Evolutionary conservation across 2,797 vertebrate species (phyloP).

Genomic region (Synaphobranchus kaupii): DNA sequence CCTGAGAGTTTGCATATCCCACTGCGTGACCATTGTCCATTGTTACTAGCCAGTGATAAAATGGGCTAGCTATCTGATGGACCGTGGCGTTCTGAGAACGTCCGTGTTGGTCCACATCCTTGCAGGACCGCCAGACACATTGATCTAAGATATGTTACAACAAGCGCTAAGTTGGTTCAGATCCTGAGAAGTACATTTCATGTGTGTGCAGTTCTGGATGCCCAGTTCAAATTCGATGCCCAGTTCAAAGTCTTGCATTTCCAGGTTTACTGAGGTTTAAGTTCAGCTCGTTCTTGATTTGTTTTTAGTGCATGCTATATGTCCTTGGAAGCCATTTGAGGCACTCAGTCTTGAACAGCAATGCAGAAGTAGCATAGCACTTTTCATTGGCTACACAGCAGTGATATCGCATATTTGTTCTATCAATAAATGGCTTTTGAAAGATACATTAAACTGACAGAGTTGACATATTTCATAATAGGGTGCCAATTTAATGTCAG

Average conservation of each 20-base stretch:
- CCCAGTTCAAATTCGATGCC: neutral
- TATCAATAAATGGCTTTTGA: neutral
- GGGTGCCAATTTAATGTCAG: neutral
- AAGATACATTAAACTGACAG: neutral
- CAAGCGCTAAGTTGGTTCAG: neutral
- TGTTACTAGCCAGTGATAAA: constrained; percentile 58
- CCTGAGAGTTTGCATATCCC: constrained; percentile 67
- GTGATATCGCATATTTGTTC: neutral
- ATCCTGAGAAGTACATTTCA: neutral
- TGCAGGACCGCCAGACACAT: constrained; percentile 31
- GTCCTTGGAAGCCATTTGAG: neutral
- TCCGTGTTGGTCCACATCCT: constrained; percentile 32
- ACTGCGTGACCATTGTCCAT: constrained; percentile 63
- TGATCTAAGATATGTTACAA: constrained; percentile 20
- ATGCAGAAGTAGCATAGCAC: neutral
- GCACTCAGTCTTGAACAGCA: neutral
- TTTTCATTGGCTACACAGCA: neutral
- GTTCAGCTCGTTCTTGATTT: neutral
- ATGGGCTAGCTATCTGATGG: constrained; percentile 55
- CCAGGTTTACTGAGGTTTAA: neutral
- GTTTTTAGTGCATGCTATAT: neutral
- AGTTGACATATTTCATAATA: neutral
- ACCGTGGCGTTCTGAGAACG: constrained; percentile 46
- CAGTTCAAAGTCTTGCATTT: no score
- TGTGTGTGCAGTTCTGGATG: neutral